Conservation (phyloP, 2,113 vertebrate species). For the Oceanites oceanicus region DNA sequence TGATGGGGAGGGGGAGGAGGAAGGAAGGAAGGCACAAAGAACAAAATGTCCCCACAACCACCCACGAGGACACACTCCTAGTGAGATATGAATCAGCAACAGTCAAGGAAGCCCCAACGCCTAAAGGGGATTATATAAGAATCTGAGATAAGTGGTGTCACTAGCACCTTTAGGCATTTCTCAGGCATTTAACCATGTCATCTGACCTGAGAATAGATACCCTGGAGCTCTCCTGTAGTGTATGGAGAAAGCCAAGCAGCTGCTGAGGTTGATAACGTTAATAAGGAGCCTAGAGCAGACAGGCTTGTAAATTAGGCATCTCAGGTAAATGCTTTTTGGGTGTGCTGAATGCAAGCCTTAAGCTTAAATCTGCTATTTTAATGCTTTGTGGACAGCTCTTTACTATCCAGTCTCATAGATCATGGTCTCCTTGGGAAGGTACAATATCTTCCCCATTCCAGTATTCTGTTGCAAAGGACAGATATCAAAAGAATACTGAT, state of each 20-base stretch:
- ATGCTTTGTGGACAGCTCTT: background rate
- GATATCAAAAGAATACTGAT: background rate
- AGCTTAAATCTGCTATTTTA: background rate
- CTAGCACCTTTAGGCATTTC: background rate
- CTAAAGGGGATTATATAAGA: conserved; percentile 15
- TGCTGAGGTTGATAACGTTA: background rate
- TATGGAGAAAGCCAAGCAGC: background rate
- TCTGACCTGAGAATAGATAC: background rate
- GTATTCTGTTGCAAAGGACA: background rate
- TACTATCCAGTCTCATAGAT: background rate
- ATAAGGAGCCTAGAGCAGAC: background rate
- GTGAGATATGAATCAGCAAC: conserved; percentile 27
- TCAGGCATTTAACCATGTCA: background rate
- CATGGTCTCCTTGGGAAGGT: background rate
- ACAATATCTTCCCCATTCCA: background rate
- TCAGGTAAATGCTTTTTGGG: background rate
- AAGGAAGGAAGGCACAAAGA: conserved; percentile 40
- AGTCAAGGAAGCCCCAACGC: background rate
- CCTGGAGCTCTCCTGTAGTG: background rate
- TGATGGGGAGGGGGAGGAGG: conserved; percentile 9
- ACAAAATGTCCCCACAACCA: conserved; percentile 59
- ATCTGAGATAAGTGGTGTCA: background rate
- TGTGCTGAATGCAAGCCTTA: background rate
- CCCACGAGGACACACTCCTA: conserved; percentile 28
- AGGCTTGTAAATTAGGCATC: background rate